Percentiles rank a stretch among this genome's conserved stretches.
phyloP scores from a whole-genome alignment of 2,113 vertebrate genomes.

The Pseudopodoces humilis region DNA sequence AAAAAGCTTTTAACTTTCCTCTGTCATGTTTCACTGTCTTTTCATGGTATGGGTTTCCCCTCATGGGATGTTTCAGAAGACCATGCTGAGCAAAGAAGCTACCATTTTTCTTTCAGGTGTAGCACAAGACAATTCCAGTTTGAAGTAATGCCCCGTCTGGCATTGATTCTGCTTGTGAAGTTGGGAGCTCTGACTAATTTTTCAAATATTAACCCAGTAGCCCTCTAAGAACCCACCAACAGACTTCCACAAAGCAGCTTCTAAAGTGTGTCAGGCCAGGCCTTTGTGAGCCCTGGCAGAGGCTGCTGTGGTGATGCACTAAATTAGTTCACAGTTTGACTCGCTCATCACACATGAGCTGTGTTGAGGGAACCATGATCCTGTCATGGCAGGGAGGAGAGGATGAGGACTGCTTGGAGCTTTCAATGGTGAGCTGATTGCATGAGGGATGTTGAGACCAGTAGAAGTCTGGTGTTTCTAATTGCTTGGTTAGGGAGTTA shows the following conservation, averaged over 20 bases:
- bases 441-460: neutral
- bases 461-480: neutral
- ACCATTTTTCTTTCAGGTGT: conserved; percentile 54
- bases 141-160: neutral
- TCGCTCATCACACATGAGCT: neutral
- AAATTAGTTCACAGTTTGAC: neutral
- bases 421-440: neutral
- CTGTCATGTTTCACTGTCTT: conserved; percentile 30
- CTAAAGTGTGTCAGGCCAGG: neutral
- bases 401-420: neutral
- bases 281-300: neutral
- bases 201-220: neutral
- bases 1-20: conserved; percentile 36
- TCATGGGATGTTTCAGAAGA: conserved; percentile 54
- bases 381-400: neutral
- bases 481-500: neutral
- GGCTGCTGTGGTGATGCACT: neutral
- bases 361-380: neutral
- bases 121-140: neutral
- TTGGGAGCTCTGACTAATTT: neutral
- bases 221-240: neutral
- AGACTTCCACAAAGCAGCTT: neutral
- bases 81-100: conserved; percentile 52
- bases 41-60: conserved; percentile 34
- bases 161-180: neutral